Conservation (phyloP, 2,888 invertebrate genomes). For the Corbicula japonica region DNA sequence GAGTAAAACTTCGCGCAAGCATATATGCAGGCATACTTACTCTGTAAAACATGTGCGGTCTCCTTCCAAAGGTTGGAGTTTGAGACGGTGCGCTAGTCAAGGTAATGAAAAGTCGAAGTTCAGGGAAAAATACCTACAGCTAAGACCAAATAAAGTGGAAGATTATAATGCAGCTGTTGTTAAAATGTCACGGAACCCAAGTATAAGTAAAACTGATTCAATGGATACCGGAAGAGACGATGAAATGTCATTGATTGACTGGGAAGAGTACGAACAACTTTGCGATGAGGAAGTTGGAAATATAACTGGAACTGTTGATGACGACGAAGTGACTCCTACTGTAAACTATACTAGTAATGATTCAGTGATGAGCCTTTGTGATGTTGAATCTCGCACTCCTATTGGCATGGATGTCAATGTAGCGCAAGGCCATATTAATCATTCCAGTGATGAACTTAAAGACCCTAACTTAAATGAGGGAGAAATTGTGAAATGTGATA, state of each 20-base stretch:
- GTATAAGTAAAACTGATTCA: constrained; percentile 30
- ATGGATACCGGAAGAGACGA: constrained; percentile 63
- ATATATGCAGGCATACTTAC: constrained; percentile 63
- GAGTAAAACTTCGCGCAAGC: constrained; percentile 48
- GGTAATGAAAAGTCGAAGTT: constrained; percentile 66
- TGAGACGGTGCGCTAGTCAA: constrained; percentile 70
- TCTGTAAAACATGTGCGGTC: constrained; percentile 56
- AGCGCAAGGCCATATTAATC: too few relatives aligned
- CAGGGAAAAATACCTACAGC: constrained; percentile 66
- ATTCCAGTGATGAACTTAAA: too few relatives aligned
- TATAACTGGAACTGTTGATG: constrained; percentile 80
- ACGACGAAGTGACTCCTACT: too few relatives aligned
- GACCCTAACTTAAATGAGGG: too few relatives aligned
- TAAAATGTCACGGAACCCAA: constrained; percentile 2
- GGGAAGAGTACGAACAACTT: constrained; percentile 81
- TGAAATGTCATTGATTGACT: constrained; percentile 77
- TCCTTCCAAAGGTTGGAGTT: constrained; percentile 57
- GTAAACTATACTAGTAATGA: too few relatives aligned
- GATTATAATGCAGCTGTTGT: constrained; percentile 36
- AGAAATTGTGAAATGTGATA: too few relatives aligned
- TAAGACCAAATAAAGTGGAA: constrained; percentile 40
- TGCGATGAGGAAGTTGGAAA: constrained; percentile 83
- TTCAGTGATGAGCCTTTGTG: too few relatives aligned
- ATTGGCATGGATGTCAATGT: too few relatives aligned
- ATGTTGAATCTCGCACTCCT: too few relatives aligned